Evolutionary conservation across 2,113 vertebrate species (phyloP).

Genomic region (Narcine bancroftii): DNA sequence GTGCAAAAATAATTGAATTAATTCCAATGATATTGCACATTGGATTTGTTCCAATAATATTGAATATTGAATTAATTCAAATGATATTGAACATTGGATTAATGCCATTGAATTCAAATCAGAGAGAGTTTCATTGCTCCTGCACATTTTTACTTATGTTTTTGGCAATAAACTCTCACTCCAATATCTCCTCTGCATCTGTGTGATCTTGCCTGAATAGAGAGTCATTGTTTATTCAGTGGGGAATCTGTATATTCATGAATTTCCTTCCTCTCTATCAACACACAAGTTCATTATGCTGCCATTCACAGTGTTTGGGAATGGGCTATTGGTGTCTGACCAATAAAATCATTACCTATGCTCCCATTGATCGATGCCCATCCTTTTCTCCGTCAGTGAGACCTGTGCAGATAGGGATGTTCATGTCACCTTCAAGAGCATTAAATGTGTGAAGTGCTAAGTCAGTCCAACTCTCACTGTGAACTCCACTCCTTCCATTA

Average conservation of each 20-base stretch:
- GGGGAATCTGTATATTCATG: neutral
- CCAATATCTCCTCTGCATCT: neutral
- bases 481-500: neutral
- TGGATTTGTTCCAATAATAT: too few relatives aligned
- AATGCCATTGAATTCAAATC: too few relatives aligned
- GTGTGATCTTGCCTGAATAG: neutral
- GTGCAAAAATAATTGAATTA: too few relatives aligned
- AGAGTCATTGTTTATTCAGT: neutral
- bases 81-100: too few relatives aligned
- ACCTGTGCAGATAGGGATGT: neutral
- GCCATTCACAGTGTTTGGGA: neutral
- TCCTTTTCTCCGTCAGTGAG: slow-evolving; percentile 10
- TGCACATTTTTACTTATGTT: too few relatives aligned
- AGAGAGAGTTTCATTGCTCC: too few relatives aligned
- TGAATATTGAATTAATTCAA: too few relatives aligned
- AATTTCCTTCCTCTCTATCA: neutral
- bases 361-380: slow-evolving; percentile 15
- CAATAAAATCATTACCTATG: slow-evolving; percentile 7
- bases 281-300: neutral
- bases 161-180: too few relatives aligned
- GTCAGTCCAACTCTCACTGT: neutral
- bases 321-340: slow-evolving; percentile 2
- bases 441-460: neutral
- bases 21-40: too few relatives aligned
- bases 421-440: slow-evolving; percentile 3